Evolutionary conservation across 2,113 vertebrate species (phyloP).

Genomic region (Neopipo cinnamomea): DNA sequence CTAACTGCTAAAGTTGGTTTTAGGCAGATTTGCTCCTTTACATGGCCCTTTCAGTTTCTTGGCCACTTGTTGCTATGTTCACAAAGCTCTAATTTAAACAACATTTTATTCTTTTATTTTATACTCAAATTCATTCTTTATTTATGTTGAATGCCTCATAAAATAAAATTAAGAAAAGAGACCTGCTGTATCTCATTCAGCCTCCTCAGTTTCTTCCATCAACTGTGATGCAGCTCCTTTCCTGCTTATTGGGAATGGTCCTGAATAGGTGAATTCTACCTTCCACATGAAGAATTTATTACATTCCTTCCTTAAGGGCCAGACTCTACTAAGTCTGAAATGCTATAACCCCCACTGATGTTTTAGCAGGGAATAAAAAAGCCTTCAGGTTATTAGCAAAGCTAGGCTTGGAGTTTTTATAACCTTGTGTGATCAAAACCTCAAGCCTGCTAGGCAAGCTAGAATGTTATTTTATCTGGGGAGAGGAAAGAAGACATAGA

Average conservation of each 20-base stretch:
- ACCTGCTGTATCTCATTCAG: neutral
- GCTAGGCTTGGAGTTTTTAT: neutral
- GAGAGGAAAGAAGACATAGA: neutral
- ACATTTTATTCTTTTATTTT: neutral
- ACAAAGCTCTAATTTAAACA: slow-evolving; percentile 4
- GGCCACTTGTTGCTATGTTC: neutral
- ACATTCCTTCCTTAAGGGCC: neutral
- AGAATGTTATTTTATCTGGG: neutral
- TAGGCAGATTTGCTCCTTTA: neutral
- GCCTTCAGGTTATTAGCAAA: neutral
- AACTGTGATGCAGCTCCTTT: neutral
- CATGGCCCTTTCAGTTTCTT: neutral
- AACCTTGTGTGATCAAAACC: neutral
- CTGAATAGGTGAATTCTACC: neutral
- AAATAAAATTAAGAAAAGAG: neutral
- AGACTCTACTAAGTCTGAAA: neutral
- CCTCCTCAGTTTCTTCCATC: neutral
- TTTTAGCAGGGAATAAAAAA: neutral
- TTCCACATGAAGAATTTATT: neutral
- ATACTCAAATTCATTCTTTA: neutral
- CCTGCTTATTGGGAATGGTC: neutral
- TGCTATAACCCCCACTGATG: neutral
- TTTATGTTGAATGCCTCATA: neutral
- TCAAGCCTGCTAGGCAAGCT: neutral
- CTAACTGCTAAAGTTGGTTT: neutral